Percentiles rank a stretch among this genome's conserved stretches.
These are phyloP conservation scores for Vannuccia rotundouncinata DNA, from an alignment of 2,888 invertebrate species.

Conservation along the genomic window DNA sequence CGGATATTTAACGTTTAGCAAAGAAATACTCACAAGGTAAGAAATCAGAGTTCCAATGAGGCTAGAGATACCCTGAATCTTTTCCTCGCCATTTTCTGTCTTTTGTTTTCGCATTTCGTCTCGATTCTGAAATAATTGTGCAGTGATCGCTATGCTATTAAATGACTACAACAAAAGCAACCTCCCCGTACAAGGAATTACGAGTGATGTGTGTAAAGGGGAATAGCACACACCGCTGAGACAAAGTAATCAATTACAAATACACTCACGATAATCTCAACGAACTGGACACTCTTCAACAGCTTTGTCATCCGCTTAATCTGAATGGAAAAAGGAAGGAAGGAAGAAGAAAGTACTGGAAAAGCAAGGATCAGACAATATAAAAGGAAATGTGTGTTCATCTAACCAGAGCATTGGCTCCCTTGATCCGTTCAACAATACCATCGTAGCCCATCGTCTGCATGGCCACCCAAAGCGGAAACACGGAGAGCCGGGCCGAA, in stretches of 20 bases:
- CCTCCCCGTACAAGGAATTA: no score
- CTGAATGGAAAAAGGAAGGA: not conserved
- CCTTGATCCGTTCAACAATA: conserved; percentile 66
- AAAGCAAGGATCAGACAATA: not conserved
- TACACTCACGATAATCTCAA: not conserved
- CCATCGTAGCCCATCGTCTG: conserved; percentile 63
- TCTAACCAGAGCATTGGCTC: conserved; percentile 64
- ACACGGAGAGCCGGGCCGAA: conserved; percentile 61
- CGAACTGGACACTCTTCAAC: not conserved
- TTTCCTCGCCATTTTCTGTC: not conserved
- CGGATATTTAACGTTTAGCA: no score
- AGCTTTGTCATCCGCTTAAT: conserved; percentile 8
- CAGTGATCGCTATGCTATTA: no score
- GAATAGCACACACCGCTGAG: not conserved
- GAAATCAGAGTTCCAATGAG: not conserved
- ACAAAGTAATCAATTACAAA: conserved; percentile 17
- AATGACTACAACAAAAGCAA: no score
- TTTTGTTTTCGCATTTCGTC: not conserved
- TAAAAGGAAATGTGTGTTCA: not conserved
- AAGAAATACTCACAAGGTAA: conserved; percentile 25
- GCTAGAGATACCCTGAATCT: not conserved
- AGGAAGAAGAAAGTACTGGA: no score
- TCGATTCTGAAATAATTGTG: no score
- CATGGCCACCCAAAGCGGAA: conserved; percentile 77
- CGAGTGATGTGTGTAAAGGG: no score